A percentile compares a stretch with the other conserved stretches of the same genome.
Conservation (phyloP, 2,797 vertebrate genomes). For the Miichthys miiuy region DNA sequence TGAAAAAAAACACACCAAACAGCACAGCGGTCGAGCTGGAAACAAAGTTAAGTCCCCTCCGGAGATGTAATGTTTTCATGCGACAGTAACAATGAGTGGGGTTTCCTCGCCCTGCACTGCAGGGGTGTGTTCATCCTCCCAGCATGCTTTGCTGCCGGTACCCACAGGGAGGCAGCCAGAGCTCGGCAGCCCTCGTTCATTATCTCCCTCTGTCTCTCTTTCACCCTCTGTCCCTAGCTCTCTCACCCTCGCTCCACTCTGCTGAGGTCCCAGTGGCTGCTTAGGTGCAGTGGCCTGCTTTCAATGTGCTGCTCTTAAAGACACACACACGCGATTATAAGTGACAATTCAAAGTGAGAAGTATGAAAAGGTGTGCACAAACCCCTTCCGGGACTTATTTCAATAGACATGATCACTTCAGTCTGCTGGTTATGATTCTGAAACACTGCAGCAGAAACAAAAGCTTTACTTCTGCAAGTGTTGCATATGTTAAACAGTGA, state of each 20-base stretch:
- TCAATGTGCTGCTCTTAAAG: conserved; percentile 76
- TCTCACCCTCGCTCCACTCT: conserved; percentile 60
- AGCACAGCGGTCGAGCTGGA: not conserved
- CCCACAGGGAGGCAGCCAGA: conserved; percentile 72
- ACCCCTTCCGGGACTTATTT: not conserved
- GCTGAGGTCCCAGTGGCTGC: conserved; percentile 67
- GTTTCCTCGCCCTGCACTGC: conserved; percentile 71
- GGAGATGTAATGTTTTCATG: conserved; percentile 19
- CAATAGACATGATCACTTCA: not conserved
- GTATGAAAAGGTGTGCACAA: not conserved
- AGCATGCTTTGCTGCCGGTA: conserved; percentile 79
- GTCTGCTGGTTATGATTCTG: not conserved
- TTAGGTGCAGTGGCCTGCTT: conserved; percentile 81
- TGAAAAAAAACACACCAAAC: not conserved
- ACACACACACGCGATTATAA: not conserved
- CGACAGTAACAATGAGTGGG: conserved; percentile 37
- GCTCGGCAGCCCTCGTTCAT: conserved; percentile 64
- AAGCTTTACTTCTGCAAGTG: not conserved
- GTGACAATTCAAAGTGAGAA: not conserved
- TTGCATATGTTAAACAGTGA: not conserved
- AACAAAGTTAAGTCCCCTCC: not conserved
- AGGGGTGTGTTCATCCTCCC: conserved; percentile 73
- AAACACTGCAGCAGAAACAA: not conserved
- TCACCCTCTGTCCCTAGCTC: conserved; percentile 6
- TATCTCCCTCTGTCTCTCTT: conserved; percentile 45